These are phyloP conservation scores for Galemys pyrenaicus DNA, from an alignment of 2,113 vertebrate genomes.

Conservation along the genomic window DNA sequence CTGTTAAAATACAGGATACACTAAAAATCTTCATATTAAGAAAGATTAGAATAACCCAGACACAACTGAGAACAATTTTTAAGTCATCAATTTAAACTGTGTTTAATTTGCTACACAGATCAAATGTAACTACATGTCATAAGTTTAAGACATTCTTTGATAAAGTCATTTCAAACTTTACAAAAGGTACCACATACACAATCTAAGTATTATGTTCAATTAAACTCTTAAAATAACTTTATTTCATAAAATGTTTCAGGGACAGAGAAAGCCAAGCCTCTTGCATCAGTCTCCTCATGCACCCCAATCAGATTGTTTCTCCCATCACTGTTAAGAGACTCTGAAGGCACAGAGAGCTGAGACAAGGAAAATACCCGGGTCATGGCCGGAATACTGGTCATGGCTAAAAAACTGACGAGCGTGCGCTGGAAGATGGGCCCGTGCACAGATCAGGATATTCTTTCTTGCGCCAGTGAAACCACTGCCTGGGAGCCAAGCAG, in stretches of 20 bases:
- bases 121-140: neutral
- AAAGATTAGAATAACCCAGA: conserved; percentile 25
- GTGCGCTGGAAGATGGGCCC: no score
- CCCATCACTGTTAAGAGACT: no score
- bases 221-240: neutral
- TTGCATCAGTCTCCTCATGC: neutral
- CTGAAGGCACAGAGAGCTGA: no score
- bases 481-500: no score
- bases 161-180: conserved; percentile 3
- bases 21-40: conserved; percentile 30
- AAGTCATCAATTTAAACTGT: neutral
- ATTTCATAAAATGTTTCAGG: neutral
- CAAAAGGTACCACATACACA: neutral
- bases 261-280: neutral
- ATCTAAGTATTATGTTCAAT: neutral
- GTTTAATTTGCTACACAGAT: conserved; percentile 12
- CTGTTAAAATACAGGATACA: conserved; percentile 82
- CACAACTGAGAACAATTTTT: neutral
- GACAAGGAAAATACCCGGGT: no score
- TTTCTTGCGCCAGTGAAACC: no score
- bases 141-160: neutral
- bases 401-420: no score
- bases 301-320: no score
- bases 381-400: no score
- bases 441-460: no score